Base-by-base conservation (phyloP, 2,797 vertebrate genomes). In the Hoplostethus mediterraneus region DNA sequence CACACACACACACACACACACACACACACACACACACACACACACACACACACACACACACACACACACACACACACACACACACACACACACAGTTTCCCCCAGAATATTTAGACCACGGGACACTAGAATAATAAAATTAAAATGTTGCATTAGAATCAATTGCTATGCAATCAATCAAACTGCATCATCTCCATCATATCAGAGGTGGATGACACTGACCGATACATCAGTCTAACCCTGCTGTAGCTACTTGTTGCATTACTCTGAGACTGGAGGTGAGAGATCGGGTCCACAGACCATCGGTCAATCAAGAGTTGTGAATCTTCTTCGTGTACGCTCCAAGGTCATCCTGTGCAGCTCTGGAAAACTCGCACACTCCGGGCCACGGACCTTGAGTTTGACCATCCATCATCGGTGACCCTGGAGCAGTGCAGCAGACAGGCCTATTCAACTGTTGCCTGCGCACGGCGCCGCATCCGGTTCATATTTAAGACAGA, bases 391-490 rank as follows among this genome's bases (percentile, higher is more conserved):
- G 60, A 74, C 40, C 56, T 47, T 6, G 63, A 63, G 67, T 74
- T 80, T 2, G 36, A 78, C 61, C 82, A 91, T 91, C 85, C 59
- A 89, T 90, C 88, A 89, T 78, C 38, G 0, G 31, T 73, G 76
- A 80, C 80, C 77, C 75, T 31, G 17, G 45, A 66, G 62, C 75
- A 36, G 52, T n/a, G 49, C 77, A 5, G 67, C 67, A 67, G 84
- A 81, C 82, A 86, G 67, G 40, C 54, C 48, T 73, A 31, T 38
- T 79, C 64, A 69, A 71, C 73, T 61, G 1, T 42, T 63, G 45
- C 30, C 57, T 36, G 6, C 63, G 49, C 9, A 33, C 57, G 28
- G 31, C 31, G 21, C 36, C 16, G 42, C 60, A 60, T 61, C 59
- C 21, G 38, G 69, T 81, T 63, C 33, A 6, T 3, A 13, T 47